Conservation (phyloP, 2,797 vertebrate genomes). For the Momotus momota region DNA sequence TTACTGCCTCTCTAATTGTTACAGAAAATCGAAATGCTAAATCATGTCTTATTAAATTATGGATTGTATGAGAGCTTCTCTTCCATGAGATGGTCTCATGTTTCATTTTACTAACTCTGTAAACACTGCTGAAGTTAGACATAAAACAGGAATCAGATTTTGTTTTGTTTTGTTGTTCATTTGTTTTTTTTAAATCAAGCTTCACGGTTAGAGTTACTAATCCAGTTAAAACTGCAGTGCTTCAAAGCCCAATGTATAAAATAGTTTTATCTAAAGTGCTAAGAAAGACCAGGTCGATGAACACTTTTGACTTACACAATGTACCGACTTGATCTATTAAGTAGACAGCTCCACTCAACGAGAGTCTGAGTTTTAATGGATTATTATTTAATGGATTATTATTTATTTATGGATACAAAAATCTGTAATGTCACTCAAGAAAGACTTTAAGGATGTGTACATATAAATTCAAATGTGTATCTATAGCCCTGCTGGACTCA, state of each 20-base stretch:
- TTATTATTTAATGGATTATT: background rate
- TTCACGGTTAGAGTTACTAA: background rate
- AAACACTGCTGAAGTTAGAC: background rate
- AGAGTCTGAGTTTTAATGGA: background rate
- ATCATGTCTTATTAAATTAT: background rate
- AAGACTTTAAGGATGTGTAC: background rate
- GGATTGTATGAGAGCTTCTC: background rate
- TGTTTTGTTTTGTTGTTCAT: background rate
- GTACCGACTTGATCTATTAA: background rate
- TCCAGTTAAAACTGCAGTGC: background rate
- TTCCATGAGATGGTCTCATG: background rate
- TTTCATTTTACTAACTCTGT: constrained; percentile 2
- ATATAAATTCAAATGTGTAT: background rate
- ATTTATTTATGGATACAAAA: background rate
- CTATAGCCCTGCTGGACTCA: background rate
- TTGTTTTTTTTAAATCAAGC: background rate
- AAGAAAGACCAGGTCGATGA: background rate
- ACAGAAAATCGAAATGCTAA: background rate
- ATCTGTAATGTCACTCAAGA: background rate
- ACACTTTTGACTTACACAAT: background rate
- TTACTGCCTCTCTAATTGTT: background rate
- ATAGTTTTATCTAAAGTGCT: background rate
- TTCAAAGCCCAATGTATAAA: background rate
- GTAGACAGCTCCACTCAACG: background rate
- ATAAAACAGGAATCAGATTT: background rate